Base-by-base conservation (phyloP, 1,140 invertebrate species). In the Apis laboriosa region DNA sequence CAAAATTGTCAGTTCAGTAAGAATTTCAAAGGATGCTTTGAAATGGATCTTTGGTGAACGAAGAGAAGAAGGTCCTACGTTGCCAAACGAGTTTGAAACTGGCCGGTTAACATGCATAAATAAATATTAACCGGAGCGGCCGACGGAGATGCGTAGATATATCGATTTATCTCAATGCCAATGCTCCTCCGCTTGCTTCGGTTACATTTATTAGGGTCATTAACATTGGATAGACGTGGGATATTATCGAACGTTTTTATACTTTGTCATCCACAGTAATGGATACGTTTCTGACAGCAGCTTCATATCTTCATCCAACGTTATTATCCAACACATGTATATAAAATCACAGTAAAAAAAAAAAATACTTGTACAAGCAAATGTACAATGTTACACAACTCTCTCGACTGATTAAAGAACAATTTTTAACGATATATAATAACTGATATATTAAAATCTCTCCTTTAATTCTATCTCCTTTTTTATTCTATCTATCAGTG, bases 161-260 rank as follows among this genome's bases (percentile, higher is more conserved):
- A 92, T 90, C 92, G 88, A 88, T 89, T 92, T 92, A 92, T 92
- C 91, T 92, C 88, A 90, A 90, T 93, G 93, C 92, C 93, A 93
- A 91, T 93, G 93, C 91, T 92, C 89, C 85, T 85, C 80, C 88
- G 84, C 83, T 80, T 86, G 88, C 90, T 92, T 89, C 85, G 92
- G 91, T 93, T 92, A 92, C 91, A 90, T 92, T 93, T 90, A 92
- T 93, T 92, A 93, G 84, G 91, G 90, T 93, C 92, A 92, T 94
- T 94, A 93, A 92, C 92, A 92, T 93, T 87, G 88, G 91, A 94
- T 93, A 92, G 82, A 86, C 89, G 90, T 91, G 90, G 84, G 86
- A 92, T 89, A 89, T 90, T 84, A 80, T 79, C 53, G 53, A 43
- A 61, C 68, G 70, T 68, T 85, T 66, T 60, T 64, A 60, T 58